Base-by-base conservation (phyloP, 2,113 vertebrate species). In the Scopus umbretta region DNA sequence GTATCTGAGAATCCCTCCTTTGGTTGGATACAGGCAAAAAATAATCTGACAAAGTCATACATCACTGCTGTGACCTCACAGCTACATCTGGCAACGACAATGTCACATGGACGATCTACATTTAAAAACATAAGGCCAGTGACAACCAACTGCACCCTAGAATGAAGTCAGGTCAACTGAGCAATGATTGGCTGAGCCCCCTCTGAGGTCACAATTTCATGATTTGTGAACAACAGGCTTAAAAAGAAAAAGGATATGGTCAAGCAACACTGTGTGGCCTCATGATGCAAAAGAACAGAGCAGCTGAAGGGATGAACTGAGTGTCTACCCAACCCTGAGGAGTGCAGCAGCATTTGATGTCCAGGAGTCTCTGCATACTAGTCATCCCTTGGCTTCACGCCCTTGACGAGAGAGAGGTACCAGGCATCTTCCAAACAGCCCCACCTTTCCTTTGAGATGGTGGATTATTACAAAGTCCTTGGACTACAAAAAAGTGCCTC, bases 391-490 rank as follows among this genome's bases (percentile, higher is more conserved):
- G n/a, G 22, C 27, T 73, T 72, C 43, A 38, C 14, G 10, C 63
- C 79, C 52, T 70, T 26, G 36, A 53, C 47, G 38, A 38, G 16
- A 80, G 36, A 93, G 27, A 92, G n/a, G 49, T 29, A 67, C 30
- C 67, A 43, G 52, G 30, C 55, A 58, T 16, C 91, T 80, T 95
- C 66, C 49, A 32, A 63, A 58, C 25, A 58, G 34, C 27, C 9
- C 32, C 23, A 32, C 12, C 20, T 53, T 59, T 40, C 23, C 34
- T 93, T 80, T 52, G 21, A 94, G 71, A 98, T 98, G 98, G 78
- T 88, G n/a, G 96, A 97, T 83, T 99, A 98, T 93, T 99, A 99
- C 63, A 97, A 99, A 34, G 97, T 98, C 34, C 86, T 99, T 86
- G 99, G 98, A 17, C 98, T 99, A 6, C 92, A 84, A 47, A 97